Evolutionary conservation across 92 coral and sea anemone species (phyloP).

Genomic region (Parazoanthus atlanticus): DNA sequence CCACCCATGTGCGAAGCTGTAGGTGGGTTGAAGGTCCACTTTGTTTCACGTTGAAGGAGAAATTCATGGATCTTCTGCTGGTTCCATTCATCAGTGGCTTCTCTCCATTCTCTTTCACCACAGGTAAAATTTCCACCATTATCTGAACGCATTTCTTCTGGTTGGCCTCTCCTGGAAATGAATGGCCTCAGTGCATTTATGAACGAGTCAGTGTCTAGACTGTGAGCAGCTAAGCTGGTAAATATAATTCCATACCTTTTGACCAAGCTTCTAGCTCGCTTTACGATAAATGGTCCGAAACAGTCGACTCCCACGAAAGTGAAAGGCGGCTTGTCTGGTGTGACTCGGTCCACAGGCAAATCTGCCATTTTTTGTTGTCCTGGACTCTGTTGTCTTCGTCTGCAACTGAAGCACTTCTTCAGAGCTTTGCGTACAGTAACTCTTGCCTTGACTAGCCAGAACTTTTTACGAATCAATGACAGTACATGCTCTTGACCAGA

Average conservation of each 20-base stretch:
- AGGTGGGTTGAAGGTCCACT: neutral
- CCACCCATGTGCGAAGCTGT: neutral
- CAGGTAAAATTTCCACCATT: neutral
- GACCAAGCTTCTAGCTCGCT: too few species aligned
- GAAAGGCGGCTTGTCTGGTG: too few species aligned
- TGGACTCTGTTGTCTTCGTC: too few species aligned
- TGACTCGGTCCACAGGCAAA: too few species aligned
- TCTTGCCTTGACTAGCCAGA: slow-evolving; percentile 57
- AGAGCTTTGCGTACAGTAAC: slow-evolving; percentile 44
- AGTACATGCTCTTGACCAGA: slow-evolving; percentile 45
- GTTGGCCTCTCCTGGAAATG: too few species aligned
- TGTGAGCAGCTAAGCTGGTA: neutral
- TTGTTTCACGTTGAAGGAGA: neutral
- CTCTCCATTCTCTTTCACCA: too few species aligned
- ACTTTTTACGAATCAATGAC: slow-evolving; percentile 25
- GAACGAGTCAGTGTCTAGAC: too few species aligned
- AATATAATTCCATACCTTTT: too few species aligned
- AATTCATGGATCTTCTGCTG: neutral
- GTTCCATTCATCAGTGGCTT: neutral
- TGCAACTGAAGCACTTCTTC: slow-evolving; percentile 32
- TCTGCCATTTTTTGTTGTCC: neutral
- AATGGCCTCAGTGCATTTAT: too few species aligned
- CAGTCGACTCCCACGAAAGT: too few species aligned
- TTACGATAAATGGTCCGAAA: too few species aligned
- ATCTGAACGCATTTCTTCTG: too few species aligned